These are phyloP conservation scores for Chironomus tentans DNA, from an alignment of 2,888 invertebrate genomes.

Conservation along the genomic window DNA sequence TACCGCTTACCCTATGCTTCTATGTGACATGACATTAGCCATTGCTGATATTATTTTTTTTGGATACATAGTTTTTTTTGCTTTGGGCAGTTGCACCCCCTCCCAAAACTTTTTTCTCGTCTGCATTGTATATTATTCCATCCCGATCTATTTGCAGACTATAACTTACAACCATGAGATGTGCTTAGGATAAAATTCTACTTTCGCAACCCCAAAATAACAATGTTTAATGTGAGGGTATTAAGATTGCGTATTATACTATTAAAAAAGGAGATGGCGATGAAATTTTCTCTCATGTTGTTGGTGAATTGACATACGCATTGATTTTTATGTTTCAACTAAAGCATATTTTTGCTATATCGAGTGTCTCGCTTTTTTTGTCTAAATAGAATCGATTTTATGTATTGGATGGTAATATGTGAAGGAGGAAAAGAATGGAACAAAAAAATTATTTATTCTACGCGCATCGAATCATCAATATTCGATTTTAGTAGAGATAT, in stretches of 20 bases:
- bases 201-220: not conserved
- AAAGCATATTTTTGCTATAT: not conserved
- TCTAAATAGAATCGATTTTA: not conserved
- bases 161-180: not conserved
- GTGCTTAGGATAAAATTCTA: not conserved
- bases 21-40: not conserved
- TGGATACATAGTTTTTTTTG: not conserved
- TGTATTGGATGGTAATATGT: not conserved
- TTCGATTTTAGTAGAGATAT: conserved; percentile 23
- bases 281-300: not conserved
- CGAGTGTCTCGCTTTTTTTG: no score
- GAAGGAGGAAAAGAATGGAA: not conserved
- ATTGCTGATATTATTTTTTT: not conserved
- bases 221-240: not conserved
- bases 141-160: not conserved
- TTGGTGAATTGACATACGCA: not conserved
- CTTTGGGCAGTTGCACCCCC: no score
- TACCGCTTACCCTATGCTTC: not conserved
- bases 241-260: not conserved
- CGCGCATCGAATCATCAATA: conserved; percentile 23
- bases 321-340: not conserved
- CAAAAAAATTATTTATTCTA: conserved; percentile 18
- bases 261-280: not conserved
- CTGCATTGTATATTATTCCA: not conserved
- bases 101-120: no score